Conservation (phyloP, 2,888 invertebrate genomes). For the Cosmopolites sordidus region DNA sequence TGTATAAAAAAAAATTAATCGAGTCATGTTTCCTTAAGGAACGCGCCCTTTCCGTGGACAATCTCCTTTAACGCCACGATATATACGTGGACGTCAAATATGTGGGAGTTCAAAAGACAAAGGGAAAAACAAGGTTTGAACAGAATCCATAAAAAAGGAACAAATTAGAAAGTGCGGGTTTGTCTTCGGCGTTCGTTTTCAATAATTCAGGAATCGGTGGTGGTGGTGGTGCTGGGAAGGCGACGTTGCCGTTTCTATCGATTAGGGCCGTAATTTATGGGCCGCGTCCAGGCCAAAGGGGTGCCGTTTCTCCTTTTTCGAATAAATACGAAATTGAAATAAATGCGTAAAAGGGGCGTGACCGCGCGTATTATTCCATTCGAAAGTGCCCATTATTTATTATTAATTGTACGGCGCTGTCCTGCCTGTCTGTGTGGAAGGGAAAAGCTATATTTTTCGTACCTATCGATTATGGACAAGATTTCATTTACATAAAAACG, state of each 20-base stretch:
- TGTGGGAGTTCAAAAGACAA: no score
- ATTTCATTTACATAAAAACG: background rate
- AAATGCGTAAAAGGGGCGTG: conserved; percentile 43
- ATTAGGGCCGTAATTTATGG: conserved; percentile 41
- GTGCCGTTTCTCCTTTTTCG: conserved; percentile 36
- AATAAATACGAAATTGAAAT: conserved; percentile 44
- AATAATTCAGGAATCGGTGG: conserved; percentile 21
- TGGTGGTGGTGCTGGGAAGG: no score
- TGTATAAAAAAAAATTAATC: no score
- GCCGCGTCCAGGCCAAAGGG: conserved; percentile 26
- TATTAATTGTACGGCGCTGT: conserved; percentile 30
- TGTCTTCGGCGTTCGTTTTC: conserved; percentile 25
- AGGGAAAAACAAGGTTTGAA: no score
- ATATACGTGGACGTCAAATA: no score
- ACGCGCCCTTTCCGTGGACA: no score
- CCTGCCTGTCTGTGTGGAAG: conserved; percentile 4
- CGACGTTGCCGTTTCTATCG: conserved; percentile 36
- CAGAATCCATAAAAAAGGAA: conserved; percentile 4
- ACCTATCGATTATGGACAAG: conserved; percentile 9
- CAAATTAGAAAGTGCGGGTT: conserved; percentile 21
- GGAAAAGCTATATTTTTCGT: conserved; percentile 9
- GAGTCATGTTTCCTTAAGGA: no score
- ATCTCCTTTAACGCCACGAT: no score
- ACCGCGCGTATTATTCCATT: conserved; percentile 39
- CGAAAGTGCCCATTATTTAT: conserved; percentile 42